These are phyloP conservation scores for Onchidella celtica DNA, from an alignment of 2,888 invertebrate genomes.

Conservation along the genomic window DNA sequence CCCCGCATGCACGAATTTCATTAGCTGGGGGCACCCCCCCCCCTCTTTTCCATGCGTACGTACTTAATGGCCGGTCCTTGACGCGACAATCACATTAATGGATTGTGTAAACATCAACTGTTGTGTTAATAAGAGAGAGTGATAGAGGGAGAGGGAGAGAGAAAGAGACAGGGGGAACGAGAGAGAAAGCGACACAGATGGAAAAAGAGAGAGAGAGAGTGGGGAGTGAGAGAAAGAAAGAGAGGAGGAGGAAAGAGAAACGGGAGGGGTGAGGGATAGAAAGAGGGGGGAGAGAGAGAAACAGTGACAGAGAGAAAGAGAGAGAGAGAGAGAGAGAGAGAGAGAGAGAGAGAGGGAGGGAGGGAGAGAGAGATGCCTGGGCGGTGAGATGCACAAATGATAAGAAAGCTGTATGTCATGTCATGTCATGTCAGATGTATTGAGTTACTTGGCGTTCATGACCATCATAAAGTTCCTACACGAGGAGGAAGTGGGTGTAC, in stretches of 20 bases:
- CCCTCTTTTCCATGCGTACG: too few relatives aligned
- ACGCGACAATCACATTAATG: background rate
- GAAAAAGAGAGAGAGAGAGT: background rate
- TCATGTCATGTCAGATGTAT: too few relatives aligned
- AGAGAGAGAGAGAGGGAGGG: background rate
- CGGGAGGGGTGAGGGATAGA: constrained; percentile 4
- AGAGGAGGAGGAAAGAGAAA: constrained; percentile 6
- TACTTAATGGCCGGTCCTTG: background rate
- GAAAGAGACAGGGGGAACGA: constrained; percentile 9
- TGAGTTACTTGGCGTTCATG: too few relatives aligned
- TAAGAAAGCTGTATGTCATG: too few relatives aligned
- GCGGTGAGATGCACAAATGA: too few relatives aligned
- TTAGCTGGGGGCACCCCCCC: too few relatives aligned
- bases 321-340: background rate
- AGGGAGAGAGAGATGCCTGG: background rate
- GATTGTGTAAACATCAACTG: background rate
- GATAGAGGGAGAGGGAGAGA: too few relatives aligned
- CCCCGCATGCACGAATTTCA: too few relatives aligned
- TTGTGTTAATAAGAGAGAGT: background rate
- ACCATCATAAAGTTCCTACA: too few relatives aligned
- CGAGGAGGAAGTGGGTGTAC: too few relatives aligned
- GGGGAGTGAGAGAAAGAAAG: background rate
- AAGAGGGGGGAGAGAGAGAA: constrained; percentile 16
- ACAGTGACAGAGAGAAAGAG: background rate
- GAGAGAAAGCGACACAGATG: background rate